phyloP scores from a whole-genome alignment of 2,888 invertebrate species.

The Chaetogeoica ovagalla region DNA sequence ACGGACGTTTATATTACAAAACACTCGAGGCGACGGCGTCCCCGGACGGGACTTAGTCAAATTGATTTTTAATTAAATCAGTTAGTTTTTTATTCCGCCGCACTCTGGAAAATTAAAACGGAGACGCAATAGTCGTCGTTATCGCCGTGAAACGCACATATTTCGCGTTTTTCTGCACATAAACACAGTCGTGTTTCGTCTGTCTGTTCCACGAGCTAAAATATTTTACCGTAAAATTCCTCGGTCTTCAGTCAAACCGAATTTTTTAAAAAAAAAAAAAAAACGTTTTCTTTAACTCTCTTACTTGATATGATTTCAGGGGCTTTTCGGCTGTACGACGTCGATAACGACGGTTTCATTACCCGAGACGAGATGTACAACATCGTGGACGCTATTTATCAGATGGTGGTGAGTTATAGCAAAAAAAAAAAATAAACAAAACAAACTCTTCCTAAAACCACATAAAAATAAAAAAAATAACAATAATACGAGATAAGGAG shows the following conservation, averaged over 20 bases:
- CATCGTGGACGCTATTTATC: constrained; percentile 96
- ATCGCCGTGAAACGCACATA: too few relatives aligned
- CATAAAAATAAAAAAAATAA: too few relatives aligned
- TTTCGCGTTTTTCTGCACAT: too few relatives aligned
- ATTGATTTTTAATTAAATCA: not conserved
- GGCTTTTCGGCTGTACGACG: constrained; percentile 94
- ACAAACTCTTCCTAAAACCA: not conserved
- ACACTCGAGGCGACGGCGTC: too few relatives aligned
- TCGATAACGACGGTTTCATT: constrained; percentile 94
- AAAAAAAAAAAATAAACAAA: not conserved
- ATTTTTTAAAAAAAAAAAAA: too few relatives aligned
- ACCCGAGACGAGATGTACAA: constrained; percentile 95
- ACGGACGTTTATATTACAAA: too few relatives aligned
- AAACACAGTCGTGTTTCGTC: too few relatives aligned
- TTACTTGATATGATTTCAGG: constrained; percentile 64
- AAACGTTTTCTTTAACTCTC: too few relatives aligned
- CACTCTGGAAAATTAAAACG: not conserved
- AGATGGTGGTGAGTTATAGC: constrained; percentile 86
- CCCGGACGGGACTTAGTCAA: not conserved
- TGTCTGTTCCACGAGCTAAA: too few relatives aligned
- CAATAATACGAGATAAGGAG: not conserved
- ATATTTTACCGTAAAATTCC: too few relatives aligned
- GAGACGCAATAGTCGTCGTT: too few relatives aligned
- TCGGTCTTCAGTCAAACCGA: too few relatives aligned
- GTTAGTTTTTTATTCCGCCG: not conserved